These are phyloP conservation scores for Tragelaphus imberbis DNA, from an alignment of 2,113 vertebrate genomes.

Conservation along the genomic window DNA sequence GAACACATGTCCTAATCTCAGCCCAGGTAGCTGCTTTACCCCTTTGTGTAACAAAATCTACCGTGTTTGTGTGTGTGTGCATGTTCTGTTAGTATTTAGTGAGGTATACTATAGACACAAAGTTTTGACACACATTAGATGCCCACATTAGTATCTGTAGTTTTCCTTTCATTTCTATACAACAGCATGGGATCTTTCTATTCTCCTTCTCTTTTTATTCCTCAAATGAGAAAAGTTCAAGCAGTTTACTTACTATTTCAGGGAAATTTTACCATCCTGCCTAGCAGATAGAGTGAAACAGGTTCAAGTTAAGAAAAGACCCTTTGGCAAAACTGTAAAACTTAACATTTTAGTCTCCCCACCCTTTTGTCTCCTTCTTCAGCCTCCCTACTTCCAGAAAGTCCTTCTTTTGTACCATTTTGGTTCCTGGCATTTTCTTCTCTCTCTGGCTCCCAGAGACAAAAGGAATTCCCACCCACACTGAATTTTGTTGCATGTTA, in stretches of 20 bases:
- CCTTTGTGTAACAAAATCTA: neutral
- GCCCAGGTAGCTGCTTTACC: neutral
- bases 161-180: neutral
- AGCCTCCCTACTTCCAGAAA: conserved; percentile 15
- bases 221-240: neutral
- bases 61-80: neutral
- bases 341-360: neutral
- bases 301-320: neutral
- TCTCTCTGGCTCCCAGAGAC: neutral
- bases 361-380: neutral
- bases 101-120: neutral
- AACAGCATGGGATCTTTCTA: neutral
- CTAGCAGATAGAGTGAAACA: neutral
- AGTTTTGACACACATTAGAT: neutral
- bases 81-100: neutral
- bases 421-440: neutral
- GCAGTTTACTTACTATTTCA: neutral
- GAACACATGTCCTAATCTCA: neutral
- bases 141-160: neutral
- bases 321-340: neutral
- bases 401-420: neutral
- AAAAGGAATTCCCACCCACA: neutral
- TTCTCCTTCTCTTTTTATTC: neutral
- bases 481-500: neutral
- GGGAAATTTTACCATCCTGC: neutral